Evolutionary conservation across 2,797 vertebrate species (phyloP).

Genomic region (Natrix natrix): DNA sequence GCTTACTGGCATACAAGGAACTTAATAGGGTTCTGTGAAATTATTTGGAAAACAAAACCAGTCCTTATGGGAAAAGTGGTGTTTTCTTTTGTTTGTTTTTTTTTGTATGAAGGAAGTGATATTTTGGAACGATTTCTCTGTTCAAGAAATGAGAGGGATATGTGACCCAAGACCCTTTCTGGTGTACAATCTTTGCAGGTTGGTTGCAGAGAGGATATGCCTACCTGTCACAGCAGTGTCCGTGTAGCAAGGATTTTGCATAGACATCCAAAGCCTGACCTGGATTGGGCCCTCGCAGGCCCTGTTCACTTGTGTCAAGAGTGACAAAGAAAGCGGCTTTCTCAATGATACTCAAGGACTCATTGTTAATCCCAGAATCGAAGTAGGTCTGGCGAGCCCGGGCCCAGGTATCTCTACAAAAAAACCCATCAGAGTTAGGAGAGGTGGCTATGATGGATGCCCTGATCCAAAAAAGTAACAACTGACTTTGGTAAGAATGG

Average conservation of each 20-base stretch:
- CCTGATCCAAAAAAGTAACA: not conserved
- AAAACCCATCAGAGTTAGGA: not conserved
- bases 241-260: conserved; percentile 83
- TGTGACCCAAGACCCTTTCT: not conserved
- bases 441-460: not conserved
- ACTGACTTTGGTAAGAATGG: not conserved
- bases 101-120: not conserved
- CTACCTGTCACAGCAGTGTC: conserved; percentile 87
- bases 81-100: not conserved
- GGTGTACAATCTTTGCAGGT: not conserved
- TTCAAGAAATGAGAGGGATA: not conserved
- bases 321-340: conserved; percentile 88
- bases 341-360: conserved; percentile 82
- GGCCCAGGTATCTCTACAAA: conserved; percentile 81
- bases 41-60: not conserved
- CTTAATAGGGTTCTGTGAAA: not conserved
- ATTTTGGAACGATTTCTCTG: too few relatives aligned
- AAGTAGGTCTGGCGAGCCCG: conserved; percentile 77
- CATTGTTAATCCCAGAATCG: conserved; percentile 74
- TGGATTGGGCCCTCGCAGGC: conserved; percentile 77
- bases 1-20: not conserved
- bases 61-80: not conserved
- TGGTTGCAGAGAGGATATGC: conserved; percentile 6
- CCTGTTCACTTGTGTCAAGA: conserved; percentile 81
- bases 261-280: conserved; percentile 78